phyloP scores from a whole-genome alignment of 2,888 invertebrate genomes.

The Hirudinaria manillensis region DNA sequence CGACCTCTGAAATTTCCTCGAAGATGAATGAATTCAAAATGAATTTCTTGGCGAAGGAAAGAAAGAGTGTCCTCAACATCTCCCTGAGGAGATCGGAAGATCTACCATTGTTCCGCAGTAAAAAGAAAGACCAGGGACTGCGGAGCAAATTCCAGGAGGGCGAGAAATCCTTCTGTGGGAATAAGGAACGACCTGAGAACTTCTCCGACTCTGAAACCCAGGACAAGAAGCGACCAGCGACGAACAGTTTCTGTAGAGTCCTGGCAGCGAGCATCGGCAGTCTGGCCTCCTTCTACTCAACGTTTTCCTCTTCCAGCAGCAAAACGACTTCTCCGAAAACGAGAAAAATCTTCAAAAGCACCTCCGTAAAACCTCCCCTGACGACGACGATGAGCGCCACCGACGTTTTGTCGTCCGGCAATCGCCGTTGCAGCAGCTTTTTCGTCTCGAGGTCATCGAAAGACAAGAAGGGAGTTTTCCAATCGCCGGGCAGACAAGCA shows the following conservation, averaged over 20 bases:
- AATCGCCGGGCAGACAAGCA: too few relatives aligned
- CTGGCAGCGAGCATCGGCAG: constrained; percentile 23
- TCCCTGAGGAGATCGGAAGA: neutral
- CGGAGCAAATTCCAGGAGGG: neutral
- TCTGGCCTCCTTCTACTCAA: constrained; percentile 13
- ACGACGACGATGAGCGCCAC: constrained; percentile 8
- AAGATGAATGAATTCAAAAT: constrained; percentile 6
- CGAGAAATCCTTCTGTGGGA: neutral
- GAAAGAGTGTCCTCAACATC: neutral
- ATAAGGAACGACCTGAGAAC: neutral
- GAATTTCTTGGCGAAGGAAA: neutral
- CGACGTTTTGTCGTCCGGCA: neutral
- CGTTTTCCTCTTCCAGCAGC: constrained; percentile 6
- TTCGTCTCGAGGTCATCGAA: constrained; percentile 6
- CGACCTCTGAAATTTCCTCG: neutral
- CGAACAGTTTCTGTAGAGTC: constrained; percentile 9
- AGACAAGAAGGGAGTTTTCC: neutral
- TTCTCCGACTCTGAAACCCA: constrained; percentile 13
- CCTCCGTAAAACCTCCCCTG: neutral
- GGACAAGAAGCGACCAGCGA: neutral
- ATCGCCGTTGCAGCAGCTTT: neutral
- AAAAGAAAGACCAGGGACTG: neutral
- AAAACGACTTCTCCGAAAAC: constrained; percentile 6
- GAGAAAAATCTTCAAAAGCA: neutral
- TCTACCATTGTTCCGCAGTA: neutral